Base-by-base conservation (phyloP, 2,797 vertebrate genomes). In the Vireo griseus region DNA sequence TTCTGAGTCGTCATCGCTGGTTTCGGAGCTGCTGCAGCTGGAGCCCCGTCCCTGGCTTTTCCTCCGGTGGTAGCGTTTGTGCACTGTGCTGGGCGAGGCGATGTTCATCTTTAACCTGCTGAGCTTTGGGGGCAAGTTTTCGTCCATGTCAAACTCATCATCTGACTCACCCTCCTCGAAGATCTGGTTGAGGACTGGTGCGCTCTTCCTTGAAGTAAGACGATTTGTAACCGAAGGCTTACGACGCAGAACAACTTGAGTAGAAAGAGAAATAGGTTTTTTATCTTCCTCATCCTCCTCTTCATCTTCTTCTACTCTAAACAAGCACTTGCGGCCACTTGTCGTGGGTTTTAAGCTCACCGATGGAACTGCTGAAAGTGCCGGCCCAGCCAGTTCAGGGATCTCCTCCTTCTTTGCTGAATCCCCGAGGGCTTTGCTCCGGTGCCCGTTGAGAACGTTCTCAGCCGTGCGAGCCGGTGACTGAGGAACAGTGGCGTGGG, bases 91-190 rank as follows among this genome's bases (percentile, higher is more conserved):
- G 0, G 99, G 99, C 0, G 99, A 99, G 0, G 98, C 98, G 9
- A 99, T 99, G 90, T 99, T 99, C 99, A 99, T 99, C 96, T 99
- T 99, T 94, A 99, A 98, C 37, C 99, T 97, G 97, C 99, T 99
- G 88, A 99, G 98, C 94, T 99, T 99, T 26, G 99, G 99, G 0
- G 99, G 99, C 68, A 99, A 98, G 69, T 99, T 99, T 97, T 99
- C 99, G 3, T 99, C 99, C 98, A 98, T 98, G 97, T 99, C 99
- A 4, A 99, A 99, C 95, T 99, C 99, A 3, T 99, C 99, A 6
- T 99, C 99, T 0, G 99, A 99, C 96, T 99, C 99, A 0, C 99
- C 99, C 95, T 99, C 99, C 96, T 99, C 99, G 1, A 99, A 99
- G 97, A 99, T 99, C 96, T 99, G 99, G 96, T 99, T 99, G 87